A percentile compares a stretch with the other conserved stretches of the same genome.
Conservation (phyloP, 2,888 invertebrate genomes). For the Uropetala carovei region DNA sequence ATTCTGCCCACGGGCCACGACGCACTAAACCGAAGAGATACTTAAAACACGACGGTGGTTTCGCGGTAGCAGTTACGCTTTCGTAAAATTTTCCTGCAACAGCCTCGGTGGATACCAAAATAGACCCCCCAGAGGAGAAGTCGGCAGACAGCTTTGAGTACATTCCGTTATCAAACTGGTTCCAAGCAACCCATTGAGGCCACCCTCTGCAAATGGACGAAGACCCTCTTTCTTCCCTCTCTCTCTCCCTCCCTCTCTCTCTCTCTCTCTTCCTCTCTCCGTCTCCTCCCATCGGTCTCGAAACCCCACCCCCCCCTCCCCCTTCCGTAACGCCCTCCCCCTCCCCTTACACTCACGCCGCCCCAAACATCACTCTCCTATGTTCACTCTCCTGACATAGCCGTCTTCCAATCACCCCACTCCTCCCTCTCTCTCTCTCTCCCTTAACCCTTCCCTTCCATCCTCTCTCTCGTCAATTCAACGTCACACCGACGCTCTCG, state of each 20-base stretch:
- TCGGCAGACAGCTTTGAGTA: conserved; percentile 43
- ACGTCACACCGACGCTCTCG: neutral
- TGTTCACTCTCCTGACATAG: neutral
- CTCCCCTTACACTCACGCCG: neutral
- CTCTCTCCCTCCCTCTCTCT: neutral
- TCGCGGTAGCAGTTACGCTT: conserved; percentile 45
- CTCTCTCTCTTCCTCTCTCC: neutral
- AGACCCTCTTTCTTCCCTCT: neutral
- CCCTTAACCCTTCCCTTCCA: neutral
- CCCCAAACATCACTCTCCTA: neutral
- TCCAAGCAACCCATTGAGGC: conserved; percentile 50
- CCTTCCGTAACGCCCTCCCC: neutral
- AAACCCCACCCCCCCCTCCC: neutral
- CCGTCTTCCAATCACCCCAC: neutral
- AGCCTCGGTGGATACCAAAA: conserved; percentile 53
- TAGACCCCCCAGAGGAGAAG: conserved; percentile 56
- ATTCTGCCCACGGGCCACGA: neutral
- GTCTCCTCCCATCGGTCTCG: neutral
- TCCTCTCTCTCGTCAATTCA: neutral
- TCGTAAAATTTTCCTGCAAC: conserved; percentile 23
- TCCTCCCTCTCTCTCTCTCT: neutral
- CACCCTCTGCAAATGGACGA: conserved; percentile 29
- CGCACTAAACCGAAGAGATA: neutral
- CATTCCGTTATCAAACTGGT: conserved; percentile 64
- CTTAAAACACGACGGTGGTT: neutral